A percentile compares a stretch with the other conserved stretches of the same genome.
Evolutionary conservation across 2,888 invertebrate genomes (phyloP).

Genomic region (Spilarctia lutea): DNA sequence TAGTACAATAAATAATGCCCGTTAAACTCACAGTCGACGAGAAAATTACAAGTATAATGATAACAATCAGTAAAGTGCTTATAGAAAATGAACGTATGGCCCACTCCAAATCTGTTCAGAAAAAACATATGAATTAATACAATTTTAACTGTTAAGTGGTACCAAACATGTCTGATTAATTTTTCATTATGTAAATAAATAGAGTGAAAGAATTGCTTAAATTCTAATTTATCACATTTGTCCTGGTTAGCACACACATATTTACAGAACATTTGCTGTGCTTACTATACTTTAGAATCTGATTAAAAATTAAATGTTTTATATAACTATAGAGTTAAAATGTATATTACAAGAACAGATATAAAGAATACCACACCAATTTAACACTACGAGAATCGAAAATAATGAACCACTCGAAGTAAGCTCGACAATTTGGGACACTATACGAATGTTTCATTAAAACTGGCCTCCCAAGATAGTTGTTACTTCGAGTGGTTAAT

Average conservation of each 20-base stretch:
- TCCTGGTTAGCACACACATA: constrained; percentile 80
- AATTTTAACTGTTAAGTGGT: constrained; percentile 55
- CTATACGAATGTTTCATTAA: constrained; percentile 22
- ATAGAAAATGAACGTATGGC: constrained; percentile 52
- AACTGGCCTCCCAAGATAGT: constrained; percentile 48
- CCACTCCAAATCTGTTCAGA: constrained; percentile 44
- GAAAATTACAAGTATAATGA: constrained; percentile 48
- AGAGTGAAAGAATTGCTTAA: constrained; percentile 69
- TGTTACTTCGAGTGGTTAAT: constrained; percentile 72
- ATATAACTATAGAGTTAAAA: constrained; percentile 70
- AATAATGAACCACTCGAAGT: constrained; percentile 81
- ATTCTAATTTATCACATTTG: constrained; percentile 84
- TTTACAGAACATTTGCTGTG: constrained; percentile 80
- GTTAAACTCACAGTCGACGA: constrained; percentile 69
- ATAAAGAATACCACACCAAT: constrained; percentile 86
- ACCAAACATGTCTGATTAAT: constrained; percentile 5
- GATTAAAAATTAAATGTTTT: constrained; percentile 76
- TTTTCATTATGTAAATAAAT: constrained; percentile 30
- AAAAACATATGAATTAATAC: constrained; percentile 54
- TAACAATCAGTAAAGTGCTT: constrained; percentile 48
- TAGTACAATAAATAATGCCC: constrained; percentile 76
- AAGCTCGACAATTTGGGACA: constrained; percentile 38
- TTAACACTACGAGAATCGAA: constrained; percentile 81
- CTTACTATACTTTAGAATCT: constrained; percentile 77
- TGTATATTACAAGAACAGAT: constrained; percentile 80